phyloP scores from a whole-genome alignment of 2,888 invertebrate species.

The Calliphora vomitoria region DNA sequence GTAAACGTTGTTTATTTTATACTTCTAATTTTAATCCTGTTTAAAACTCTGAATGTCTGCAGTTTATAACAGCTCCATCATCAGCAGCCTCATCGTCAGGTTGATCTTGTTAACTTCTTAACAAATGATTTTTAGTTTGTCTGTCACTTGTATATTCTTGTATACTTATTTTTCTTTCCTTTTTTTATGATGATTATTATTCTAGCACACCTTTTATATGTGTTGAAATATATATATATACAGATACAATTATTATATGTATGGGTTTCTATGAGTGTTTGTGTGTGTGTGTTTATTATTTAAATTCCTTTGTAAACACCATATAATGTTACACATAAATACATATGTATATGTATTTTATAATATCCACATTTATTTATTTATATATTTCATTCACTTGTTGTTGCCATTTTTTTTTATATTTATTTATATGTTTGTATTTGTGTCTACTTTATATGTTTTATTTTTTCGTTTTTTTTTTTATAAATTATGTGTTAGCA shows the following conservation, averaged over 20 bases:
- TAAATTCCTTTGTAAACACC: not conserved
- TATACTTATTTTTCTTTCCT: not conserved
- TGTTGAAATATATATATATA: constrained; percentile 4
- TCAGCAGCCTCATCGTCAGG: not conserved
- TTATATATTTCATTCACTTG: constrained; percentile 3
- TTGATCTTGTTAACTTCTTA: constrained; percentile 46
- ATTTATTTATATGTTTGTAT: constrained; percentile 16
- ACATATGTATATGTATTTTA: not conserved
- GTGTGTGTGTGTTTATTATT: not conserved
- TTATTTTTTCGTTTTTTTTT: constrained; percentile 21
- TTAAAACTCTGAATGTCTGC: not conserved
- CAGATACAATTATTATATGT: not conserved
- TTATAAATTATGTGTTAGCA: constrained; percentile 47
- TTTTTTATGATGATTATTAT: not conserved
- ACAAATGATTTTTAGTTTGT: constrained; percentile 41
- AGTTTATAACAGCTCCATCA: not conserved
- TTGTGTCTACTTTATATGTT: constrained; percentile 22
- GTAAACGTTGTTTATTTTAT: not conserved
- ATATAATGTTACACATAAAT: constrained; percentile 2
- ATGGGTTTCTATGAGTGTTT: not conserved
- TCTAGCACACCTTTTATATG: constrained; percentile 11
- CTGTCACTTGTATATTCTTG: not conserved
- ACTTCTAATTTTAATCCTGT: constrained; percentile 13
- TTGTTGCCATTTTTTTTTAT: constrained; percentile 7
- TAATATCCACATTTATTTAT: not conserved